Evolutionary conservation across 2,113 vertebrate species (phyloP), one percentile per base, ranked within the genome.

Genomic region (Podiceps cristatus): DNA sequence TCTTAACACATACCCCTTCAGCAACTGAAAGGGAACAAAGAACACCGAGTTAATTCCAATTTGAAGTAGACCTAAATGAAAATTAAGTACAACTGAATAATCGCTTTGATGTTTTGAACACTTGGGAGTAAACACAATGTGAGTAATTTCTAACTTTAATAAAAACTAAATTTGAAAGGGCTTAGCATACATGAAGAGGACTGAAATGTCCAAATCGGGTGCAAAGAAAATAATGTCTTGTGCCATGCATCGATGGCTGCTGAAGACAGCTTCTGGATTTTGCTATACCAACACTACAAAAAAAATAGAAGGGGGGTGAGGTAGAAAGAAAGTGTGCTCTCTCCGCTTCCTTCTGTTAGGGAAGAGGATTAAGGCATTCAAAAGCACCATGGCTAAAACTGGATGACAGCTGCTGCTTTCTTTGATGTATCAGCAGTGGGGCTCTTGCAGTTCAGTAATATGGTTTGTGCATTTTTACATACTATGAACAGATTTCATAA

Each of bases 351-450:
- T 76, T 72, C 88, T 84, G 59, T 66, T 96, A 94, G 78, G 52
- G 75, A 96, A 93, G 64, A 88, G 79, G 96, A 96, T 96, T 96
- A 92, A 88, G 88, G 90, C 64, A 47, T 75, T 95, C 49, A 86
- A n/a, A 77, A 78, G 86, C 72, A 90, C 37, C 4, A 0, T 40
- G 68, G 68, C 75, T 93, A 95, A 94, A 95, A 47, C 56, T 56
- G 85, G 60, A 40, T 94, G 95, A 91, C 94, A 97, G 96, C 85
- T 92, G 95, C 94, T 96, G 85, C 84, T 75, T 84, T 50, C 97
- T 96, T 93, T 93, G 93, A 96, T 75, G 64, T 64, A 86, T n/a
- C 69, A 71, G 94, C 89, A 90, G 62, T 8, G 50, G 58, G 29
- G 63, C 24, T 93, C 52, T 52, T 52, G 78, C 75, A 83, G 74